phyloP scores from a whole-genome alignment of 2,888 invertebrate genomes.

The Graphium colonna region DNA sequence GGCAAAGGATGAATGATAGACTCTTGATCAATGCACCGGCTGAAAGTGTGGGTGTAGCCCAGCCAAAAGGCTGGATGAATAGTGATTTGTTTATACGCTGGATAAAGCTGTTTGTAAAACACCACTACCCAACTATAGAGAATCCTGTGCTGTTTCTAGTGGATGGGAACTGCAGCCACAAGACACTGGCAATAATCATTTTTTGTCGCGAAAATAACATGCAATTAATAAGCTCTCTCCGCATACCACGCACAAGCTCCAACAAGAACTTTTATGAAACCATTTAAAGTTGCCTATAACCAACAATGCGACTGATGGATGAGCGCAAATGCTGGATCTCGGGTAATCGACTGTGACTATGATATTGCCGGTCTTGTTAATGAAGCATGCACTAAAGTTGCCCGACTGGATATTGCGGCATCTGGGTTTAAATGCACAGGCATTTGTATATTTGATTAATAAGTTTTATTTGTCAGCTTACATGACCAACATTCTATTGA shows the following conservation, averaged over 20 bases:
- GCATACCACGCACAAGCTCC: constrained; percentile 32
- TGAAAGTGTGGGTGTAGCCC: constrained; percentile 28
- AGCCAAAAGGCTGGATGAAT: constrained; percentile 33
- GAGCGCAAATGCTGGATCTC: constrained; percentile 28
- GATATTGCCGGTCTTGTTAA: constrained; percentile 23
- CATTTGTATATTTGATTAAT: too few relatives aligned
- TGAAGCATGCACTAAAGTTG: too few relatives aligned
- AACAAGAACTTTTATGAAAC: constrained; percentile 33
- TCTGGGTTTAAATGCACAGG: too few relatives aligned
- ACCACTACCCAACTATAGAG: constrained; percentile 26
- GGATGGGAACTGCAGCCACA: constrained; percentile 32
- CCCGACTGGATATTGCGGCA: too few relatives aligned
- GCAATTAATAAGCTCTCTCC: constrained; percentile 29
- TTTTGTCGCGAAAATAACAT: constrained; percentile 29
- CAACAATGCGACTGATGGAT: constrained; percentile 28
- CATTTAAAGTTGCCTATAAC: constrained; percentile 30
- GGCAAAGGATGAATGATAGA: constrained; percentile 29
- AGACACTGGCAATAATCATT: constrained; percentile 28
- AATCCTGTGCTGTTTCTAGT: constrained; percentile 31
- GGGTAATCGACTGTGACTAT: constrained; percentile 29
- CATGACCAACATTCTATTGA: too few relatives aligned
- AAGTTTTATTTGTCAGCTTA: too few relatives aligned
- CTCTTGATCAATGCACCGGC: constrained; percentile 30
- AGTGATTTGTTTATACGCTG: constrained; percentile 25
- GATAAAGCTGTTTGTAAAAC: constrained; percentile 21